Percentiles rank a stretch among this genome's conserved stretches.
Conservation (phyloP, 2,888 invertebrate genomes). For the Cactoblastis cactorum region DNA sequence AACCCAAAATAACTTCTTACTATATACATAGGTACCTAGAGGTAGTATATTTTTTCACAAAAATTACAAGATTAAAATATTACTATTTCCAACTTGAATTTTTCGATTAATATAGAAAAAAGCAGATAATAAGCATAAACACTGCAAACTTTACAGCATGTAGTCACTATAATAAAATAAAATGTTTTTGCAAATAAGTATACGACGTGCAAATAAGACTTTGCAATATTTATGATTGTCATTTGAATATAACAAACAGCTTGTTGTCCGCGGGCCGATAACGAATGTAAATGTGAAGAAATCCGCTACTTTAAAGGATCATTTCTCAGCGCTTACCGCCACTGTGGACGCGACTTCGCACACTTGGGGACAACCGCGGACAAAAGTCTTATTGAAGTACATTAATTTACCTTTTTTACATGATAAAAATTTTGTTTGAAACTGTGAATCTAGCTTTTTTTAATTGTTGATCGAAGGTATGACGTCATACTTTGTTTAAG, state of each 20-base stretch:
- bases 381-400: constrained; percentile 17
- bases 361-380: constrained; percentile 36
- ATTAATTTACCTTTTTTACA: too few species aligned
- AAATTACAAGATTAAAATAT: too few species aligned
- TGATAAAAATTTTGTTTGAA: too few species aligned
- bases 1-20: too few species aligned
- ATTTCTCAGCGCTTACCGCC: constrained; percentile 61
- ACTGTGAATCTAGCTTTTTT: too few species aligned
- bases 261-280: constrained; percentile 34
- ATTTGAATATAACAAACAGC: constrained; percentile 40
- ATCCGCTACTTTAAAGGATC: constrained; percentile 65
- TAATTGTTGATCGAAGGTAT: too few species aligned
- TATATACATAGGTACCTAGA: too few species aligned
- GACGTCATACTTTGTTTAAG: too few species aligned
- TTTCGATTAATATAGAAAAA: too few species aligned
- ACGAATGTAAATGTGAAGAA: constrained; percentile 58
- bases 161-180: constrained; percentile 18
- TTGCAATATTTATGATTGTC: constrained; percentile 39
- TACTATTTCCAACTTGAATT: too few species aligned
- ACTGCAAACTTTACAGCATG: background rate
- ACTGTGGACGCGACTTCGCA: constrained; percentile 57
- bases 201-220: constrained; percentile 34
- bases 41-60: too few species aligned
- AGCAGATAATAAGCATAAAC: too few species aligned
- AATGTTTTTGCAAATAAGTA: constrained; percentile 25